phyloP scores from a whole-genome alignment of 2,888 invertebrate species.

The Drosophila buzzatii region DNA sequence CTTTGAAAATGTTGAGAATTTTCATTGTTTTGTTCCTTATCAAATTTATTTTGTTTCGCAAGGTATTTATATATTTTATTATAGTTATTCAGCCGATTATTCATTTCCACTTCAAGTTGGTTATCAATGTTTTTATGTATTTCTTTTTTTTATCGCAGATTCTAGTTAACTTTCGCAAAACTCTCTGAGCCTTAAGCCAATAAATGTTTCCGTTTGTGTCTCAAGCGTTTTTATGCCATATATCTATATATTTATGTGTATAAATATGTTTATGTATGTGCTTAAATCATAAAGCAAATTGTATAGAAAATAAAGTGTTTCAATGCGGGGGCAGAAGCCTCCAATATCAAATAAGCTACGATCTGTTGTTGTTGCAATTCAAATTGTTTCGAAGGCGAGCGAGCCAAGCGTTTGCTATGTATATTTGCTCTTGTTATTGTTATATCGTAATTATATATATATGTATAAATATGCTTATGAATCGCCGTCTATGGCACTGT shows the following conservation, averaged over 20 bases:
- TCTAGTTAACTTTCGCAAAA: not conserved
- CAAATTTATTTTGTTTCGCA: not conserved
- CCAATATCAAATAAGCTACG: slow-evolving; percentile 60
- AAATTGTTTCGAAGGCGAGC: slow-evolving; percentile 59
- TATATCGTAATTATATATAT: slow-evolving; percentile 18
- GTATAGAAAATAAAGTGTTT: slow-evolving; percentile 32
- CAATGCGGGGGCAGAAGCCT: slow-evolving; percentile 74
- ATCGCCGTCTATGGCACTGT: slow-evolving; percentile 43
- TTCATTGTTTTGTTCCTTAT: not conserved
- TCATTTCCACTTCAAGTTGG: slow-evolving; percentile 4
- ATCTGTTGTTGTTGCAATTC: slow-evolving; percentile 32
- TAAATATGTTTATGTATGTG: not conserved
- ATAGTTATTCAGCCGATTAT: not conserved
- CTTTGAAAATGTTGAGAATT: not conserved
- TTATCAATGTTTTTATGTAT: slow-evolving; percentile 15
- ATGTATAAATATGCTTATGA: slow-evolving; percentile 12
- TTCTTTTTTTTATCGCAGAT: slow-evolving; percentile 14
- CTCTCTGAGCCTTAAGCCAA: slow-evolving; percentile 42
- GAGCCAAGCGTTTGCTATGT: slow-evolving; percentile 28
- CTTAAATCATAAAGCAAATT: slow-evolving; percentile 18
- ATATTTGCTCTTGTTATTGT: slow-evolving; percentile 36
- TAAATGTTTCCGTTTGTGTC: slow-evolving; percentile 49
- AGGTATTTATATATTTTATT: not conserved
- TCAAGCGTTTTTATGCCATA: slow-evolving; percentile 11
- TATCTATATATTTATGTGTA: slow-evolving; percentile 12